phyloP scores from a whole-genome alignment of 2,113 vertebrate genomes.

The Monarcha castaneiventris region DNA sequence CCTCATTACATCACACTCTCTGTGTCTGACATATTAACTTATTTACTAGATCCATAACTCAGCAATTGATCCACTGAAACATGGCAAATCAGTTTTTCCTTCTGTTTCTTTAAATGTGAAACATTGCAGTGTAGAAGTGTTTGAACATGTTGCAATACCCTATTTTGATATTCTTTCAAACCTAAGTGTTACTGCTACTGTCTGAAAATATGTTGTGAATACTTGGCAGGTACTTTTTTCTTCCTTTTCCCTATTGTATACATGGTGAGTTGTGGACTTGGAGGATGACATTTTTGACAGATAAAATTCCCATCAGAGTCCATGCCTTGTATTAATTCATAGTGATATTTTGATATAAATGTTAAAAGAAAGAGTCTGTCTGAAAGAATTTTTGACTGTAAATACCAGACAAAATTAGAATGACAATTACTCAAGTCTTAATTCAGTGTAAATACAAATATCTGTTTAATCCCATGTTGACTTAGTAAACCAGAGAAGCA shows the following conservation, averaged over 20 bases:
- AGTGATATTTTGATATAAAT: neutral
- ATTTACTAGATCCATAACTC: neutral
- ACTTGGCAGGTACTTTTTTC: slow-evolving; percentile 9
- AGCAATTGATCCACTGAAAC: neutral
- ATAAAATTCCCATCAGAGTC: slow-evolving; percentile 14
- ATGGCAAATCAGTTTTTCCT: neutral
- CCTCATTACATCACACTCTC: neutral
- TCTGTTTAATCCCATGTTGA: neutral
- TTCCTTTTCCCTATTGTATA: neutral
- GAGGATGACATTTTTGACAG: slow-evolving; percentile 41
- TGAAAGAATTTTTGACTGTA: neutral
- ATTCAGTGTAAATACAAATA: neutral
- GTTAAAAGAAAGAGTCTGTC: neutral
- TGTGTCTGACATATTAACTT: neutral
- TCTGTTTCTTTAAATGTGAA: neutral
- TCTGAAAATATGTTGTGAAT: slow-evolving; percentile 44
- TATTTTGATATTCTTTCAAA: slow-evolving; percentile 29
- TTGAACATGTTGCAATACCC: neutral
- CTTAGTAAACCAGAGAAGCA: neutral
- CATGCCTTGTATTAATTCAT: neutral
- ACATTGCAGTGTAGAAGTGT: neutral
- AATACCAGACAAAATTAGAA: neutral
- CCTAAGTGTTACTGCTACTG: slow-evolving; percentile 24
- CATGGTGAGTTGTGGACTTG: neutral
- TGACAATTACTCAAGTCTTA: neutral